phyloP scores from a whole-genome alignment of 2,888 invertebrate species.

The Opisthograptis luteolata region DNA sequence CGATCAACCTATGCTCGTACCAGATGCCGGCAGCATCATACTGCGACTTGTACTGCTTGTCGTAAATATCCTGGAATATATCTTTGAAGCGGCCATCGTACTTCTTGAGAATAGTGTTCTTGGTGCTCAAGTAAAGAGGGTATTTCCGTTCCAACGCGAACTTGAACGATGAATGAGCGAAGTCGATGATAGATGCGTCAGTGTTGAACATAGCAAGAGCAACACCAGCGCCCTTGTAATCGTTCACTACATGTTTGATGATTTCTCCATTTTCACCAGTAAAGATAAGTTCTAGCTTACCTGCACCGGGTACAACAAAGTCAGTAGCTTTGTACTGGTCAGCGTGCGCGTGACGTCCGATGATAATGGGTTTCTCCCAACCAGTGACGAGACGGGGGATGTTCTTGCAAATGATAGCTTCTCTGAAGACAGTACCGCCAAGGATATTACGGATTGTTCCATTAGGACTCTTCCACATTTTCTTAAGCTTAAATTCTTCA shows the following conservation, averaged over 20 bases:
- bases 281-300: slow-evolving; percentile 93
- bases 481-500: slow-evolving; percentile 93
- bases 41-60: slow-evolving; percentile 92
- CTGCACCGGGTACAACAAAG: slow-evolving; percentile 96
- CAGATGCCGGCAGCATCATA: slow-evolving; percentile 95
- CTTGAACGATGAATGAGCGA: slow-evolving; percentile 97
- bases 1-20: slow-evolving; percentile 99
- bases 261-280: slow-evolving; percentile 87
- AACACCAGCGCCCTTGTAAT: slow-evolving; percentile 94
- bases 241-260: slow-evolving; percentile 90
- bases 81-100: slow-evolving; percentile 99
- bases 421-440: slow-evolving; percentile 93
- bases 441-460: slow-evolving; percentile 95
- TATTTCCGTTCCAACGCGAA: slow-evolving; percentile 93
- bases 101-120: slow-evolving; percentile 97
- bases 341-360: slow-evolving; percentile 99
- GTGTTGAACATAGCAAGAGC: slow-evolving; percentile 98
- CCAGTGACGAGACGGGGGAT: slow-evolving; percentile 97
- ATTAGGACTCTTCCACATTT: slow-evolving; percentile 97
- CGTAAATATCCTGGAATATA: slow-evolving; percentile 98
- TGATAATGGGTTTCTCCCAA: slow-evolving; percentile 98
- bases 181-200: slow-evolving; percentile 95
- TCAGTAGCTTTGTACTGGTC: slow-evolving; percentile 99
- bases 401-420: slow-evolving; percentile 95
- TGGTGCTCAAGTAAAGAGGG: slow-evolving; percentile 97